A percentile compares a stretch with the other conserved stretches of the same genome.
These are phyloP conservation scores for Drosophila vallismaia DNA, from an alignment of 2,888 invertebrate genomes.

Conservation along the genomic window DNA sequence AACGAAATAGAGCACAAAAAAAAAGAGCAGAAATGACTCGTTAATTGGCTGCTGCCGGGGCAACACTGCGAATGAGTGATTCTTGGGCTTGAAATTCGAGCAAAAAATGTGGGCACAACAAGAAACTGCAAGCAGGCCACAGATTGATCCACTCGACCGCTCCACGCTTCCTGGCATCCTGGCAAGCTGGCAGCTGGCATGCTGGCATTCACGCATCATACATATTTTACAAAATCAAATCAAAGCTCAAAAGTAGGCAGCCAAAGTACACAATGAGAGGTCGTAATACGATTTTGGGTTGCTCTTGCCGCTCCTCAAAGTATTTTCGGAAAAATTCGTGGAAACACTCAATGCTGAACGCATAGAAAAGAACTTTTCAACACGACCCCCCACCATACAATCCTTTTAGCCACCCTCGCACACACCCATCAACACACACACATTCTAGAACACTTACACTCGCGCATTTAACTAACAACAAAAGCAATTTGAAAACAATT, in stretches of 20 bases:
- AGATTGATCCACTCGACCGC: slow-evolving; percentile 30
- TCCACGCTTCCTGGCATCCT: slow-evolving; percentile 6
- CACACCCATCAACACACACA: not conserved
- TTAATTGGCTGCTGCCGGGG: slow-evolving; percentile 54
- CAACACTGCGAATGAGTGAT: slow-evolving; percentile 37
- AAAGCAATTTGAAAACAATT: slow-evolving; percentile 60
- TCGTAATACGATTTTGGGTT: slow-evolving; percentile 40
- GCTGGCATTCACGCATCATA: slow-evolving; percentile 14
- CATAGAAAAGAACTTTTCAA: slow-evolving; percentile 36
- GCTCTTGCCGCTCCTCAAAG: slow-evolving; percentile 19
- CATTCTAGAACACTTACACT: slow-evolving; percentile 12
- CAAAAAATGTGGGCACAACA: slow-evolving; percentile 8
- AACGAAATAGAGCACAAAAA: slow-evolving; percentile 15
- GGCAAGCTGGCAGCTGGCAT: slow-evolving; percentile 12
- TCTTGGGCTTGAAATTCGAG: slow-evolving; percentile 21
- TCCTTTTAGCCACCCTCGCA: not conserved
- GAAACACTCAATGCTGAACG: slow-evolving; percentile 41
- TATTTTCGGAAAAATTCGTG: slow-evolving; percentile 50
- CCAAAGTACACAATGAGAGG: slow-evolving; percentile 38
- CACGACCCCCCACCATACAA: slow-evolving; percentile 13
- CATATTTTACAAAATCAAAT: slow-evolving; percentile 46
- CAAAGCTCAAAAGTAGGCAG: slow-evolving; percentile 61
- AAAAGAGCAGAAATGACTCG: slow-evolving; percentile 29
- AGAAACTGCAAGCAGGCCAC: slow-evolving; percentile 19
- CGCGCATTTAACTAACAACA: slow-evolving; percentile 50